These are phyloP conservation scores for Apantesis nais DNA, from an alignment of 2,888 invertebrate genomes.

Conservation along the genomic window DNA sequence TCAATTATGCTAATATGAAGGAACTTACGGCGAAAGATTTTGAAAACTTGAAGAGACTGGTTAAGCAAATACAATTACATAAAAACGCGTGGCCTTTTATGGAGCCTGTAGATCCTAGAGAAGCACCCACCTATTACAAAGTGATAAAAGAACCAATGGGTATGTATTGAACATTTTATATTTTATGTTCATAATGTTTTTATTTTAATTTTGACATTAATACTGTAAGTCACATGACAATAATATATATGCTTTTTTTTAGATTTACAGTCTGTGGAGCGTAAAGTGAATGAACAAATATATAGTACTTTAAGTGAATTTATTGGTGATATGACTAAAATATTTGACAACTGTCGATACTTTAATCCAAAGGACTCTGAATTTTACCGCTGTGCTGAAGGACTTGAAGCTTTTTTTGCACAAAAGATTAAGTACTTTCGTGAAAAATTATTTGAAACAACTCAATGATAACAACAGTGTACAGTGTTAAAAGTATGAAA, in stretches of 20 bases:
- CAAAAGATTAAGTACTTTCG: slow-evolving; percentile 95
- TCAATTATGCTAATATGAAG: slow-evolving; percentile 96
- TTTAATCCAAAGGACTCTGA: slow-evolving; percentile 98
- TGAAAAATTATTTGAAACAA: slow-evolving; percentile 91
- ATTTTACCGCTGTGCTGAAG: slow-evolving; percentile 98
- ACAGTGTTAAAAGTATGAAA: slow-evolving; percentile 54
- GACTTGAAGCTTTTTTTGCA: slow-evolving; percentile 97
- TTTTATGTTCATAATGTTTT: too few relatives aligned
- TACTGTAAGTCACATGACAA: background rate
- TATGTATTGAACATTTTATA: slow-evolving; percentile 73
- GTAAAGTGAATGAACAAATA: slow-evolving; percentile 91
- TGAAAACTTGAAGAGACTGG: slow-evolving; percentile 92
- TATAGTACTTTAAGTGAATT: slow-evolving; percentile 97
- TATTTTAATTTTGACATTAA: background rate
- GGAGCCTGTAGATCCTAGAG: slow-evolving; percentile 97
- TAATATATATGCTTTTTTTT: slow-evolving; percentile 47
- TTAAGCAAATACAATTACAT: slow-evolving; percentile 96
- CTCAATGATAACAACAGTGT: slow-evolving; percentile 78
- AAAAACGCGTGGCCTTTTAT: slow-evolving; percentile 99
- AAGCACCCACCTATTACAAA: slow-evolving; percentile 98
- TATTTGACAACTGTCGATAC: slow-evolving; percentile 99
- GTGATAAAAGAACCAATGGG: slow-evolving; percentile 98
- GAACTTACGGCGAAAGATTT: slow-evolving; percentile 92
- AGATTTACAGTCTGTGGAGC: slow-evolving; percentile 97
- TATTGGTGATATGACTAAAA: slow-evolving; percentile 98